Evolutionary conservation across 1,140 invertebrate genomes (phyloP), one percentile per base, ranked within the genome.

Genomic region (Drosophila serrata): DNA sequence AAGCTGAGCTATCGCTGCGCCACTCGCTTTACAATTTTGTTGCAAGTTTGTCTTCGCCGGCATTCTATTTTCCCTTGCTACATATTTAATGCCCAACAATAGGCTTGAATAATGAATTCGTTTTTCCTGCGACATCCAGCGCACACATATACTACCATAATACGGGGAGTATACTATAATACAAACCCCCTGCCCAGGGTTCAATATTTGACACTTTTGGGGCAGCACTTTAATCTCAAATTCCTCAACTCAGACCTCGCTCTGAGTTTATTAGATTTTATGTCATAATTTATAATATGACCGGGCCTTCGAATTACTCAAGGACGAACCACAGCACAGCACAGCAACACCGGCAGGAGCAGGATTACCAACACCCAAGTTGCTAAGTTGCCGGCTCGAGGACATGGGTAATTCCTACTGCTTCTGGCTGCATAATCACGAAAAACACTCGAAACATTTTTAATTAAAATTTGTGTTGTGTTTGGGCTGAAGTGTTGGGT

Each of bases 401-500:
- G 61, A 87, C 62, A 56, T 64, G 76, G 72, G 46, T 40, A 70
- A 58, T 48, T 57, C 68, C 29, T 17, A 13, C 68, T 57, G 29
- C 61, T 27, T 48, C 69, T 48, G 46, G 63, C 74, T 61, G 81
- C 72, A 69, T 69, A 74, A 87, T 73, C 70, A 79, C 57, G 63
- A 88, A 82, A 75, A 76, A 69, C 64, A 62, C 73, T 80, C 68
- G 64, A 87, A 84, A 82, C 73, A 87, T 90, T 70, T 90, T 78
- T 88, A 88, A 88, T 88, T 88, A 90, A 88, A 88, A 90, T 84
- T 90, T 78, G 80, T 74, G 76, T 80, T 74, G 73, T 74, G 67
- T 59, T 80, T 75, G 75, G 76, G 51, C 57, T 60, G 48, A 79
- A 79, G 75, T 74, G 62, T 82, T 65, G 55, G 59, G 24, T 49